Evolutionary conservation across 2,888 invertebrate species (phyloP).

Genomic region (Pinctada fucata): DNA sequence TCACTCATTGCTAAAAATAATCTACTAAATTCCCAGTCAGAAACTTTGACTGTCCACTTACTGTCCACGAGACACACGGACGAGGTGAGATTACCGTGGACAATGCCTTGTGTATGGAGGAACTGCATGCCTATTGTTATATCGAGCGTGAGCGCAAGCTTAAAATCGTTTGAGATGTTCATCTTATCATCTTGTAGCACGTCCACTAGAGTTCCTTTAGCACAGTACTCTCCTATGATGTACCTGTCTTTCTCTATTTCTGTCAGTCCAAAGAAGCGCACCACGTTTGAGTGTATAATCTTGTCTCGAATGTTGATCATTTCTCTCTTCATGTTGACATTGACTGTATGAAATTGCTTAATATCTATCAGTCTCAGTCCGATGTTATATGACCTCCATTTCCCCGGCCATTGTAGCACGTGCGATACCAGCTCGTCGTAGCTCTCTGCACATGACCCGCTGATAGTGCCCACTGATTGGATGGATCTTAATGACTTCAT

Average conservation of each 20-base stretch:
- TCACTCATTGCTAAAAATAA: conserved; percentile 42
- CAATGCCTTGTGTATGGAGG: conserved; percentile 66
- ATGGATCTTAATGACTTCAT: conserved; percentile 47
- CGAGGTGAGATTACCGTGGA: conserved; percentile 70
- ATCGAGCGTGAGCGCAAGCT: conserved; percentile 67
- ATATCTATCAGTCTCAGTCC: conserved; percentile 58
- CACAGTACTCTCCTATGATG: conserved; percentile 64
- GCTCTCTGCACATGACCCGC: conserved; percentile 3
- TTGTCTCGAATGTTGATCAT: conserved; percentile 65
- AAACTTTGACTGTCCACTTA: conserved; percentile 71
- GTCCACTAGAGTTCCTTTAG: conserved; percentile 66
- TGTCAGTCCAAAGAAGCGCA: conserved; percentile 69
- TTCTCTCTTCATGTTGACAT: conserved; percentile 46
- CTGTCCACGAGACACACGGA: conserved; percentile 68
- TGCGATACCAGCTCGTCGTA: conserved; percentile 38
- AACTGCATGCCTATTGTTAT: conserved; percentile 66
- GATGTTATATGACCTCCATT: conserved; percentile 55
- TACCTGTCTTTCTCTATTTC: conserved; percentile 52
- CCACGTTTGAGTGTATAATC: conserved; percentile 64
- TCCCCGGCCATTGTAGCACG: conserved; percentile 67
- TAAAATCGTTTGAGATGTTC: conserved; percentile 63
- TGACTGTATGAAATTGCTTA: conserved; percentile 39
- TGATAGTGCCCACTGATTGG: conserved; percentile 6
- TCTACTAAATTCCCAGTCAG: conserved; percentile 67
- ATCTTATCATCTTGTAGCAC: conserved; percentile 68